Conservation (phyloP, 2,113 vertebrate genomes). For the Telmatochromis brichardi region DNA sequence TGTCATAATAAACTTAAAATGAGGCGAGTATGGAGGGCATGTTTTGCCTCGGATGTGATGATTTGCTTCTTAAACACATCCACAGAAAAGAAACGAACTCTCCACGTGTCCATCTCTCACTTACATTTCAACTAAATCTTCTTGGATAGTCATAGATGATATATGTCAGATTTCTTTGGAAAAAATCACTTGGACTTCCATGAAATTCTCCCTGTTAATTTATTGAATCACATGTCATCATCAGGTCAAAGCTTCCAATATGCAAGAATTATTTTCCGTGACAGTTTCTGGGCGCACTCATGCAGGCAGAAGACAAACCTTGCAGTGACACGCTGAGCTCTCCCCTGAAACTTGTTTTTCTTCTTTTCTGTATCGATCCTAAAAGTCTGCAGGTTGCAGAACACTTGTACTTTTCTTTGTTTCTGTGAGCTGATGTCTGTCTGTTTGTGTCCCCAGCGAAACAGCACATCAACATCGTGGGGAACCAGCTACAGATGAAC, state of each 20-base stretch:
- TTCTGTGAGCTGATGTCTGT: not conserved
- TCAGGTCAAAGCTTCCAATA: not conserved
- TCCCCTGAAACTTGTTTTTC: not conserved
- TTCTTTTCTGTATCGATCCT: not conserved
- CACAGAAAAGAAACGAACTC: not conserved
- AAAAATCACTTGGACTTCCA: not conserved
- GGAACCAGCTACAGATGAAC: conserved; percentile 92
- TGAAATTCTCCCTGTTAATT: not conserved
- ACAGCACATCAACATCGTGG: conserved; percentile 85
- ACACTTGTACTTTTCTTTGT: not conserved
- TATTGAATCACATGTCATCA: not conserved
- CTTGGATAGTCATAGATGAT: not conserved
- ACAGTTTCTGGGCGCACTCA: not conserved
- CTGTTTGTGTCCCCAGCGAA: conserved; percentile 65
- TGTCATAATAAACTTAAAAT: not conserved
- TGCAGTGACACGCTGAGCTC: not conserved
- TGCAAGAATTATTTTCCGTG: not conserved
- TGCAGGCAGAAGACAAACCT: not conserved
- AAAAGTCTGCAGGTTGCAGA: not conserved
- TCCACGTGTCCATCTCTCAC: fast-evolving
- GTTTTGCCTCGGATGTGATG: not conserved
- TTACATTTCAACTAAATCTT: not conserved
- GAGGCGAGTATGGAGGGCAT: not conserved
- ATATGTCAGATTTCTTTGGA: not conserved
- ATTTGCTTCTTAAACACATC: not conserved